Percentiles rank a stretch among this genome's conserved stretches.
Conservation (phyloP, 2,797 vertebrate species). For the Psittacula derbiana region DNA sequence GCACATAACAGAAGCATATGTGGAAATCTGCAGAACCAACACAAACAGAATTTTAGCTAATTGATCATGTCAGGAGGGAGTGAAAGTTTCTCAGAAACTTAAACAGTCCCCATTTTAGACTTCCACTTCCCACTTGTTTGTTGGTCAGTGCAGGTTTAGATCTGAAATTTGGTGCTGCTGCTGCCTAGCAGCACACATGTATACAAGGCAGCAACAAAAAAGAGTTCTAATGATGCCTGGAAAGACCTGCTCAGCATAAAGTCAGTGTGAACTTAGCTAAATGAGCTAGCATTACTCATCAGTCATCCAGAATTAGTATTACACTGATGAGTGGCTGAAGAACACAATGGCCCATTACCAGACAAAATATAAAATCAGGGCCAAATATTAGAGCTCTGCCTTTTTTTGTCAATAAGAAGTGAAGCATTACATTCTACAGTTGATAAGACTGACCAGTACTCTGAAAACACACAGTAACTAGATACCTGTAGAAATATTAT, state of each 20-base stretch:
- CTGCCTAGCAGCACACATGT: neutral
- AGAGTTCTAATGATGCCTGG: neutral
- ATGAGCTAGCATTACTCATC: neutral
- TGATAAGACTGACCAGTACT: neutral
- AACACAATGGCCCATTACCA: neutral
- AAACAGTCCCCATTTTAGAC: neutral
- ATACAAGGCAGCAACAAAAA: constrained; percentile 9
- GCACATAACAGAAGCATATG: neutral
- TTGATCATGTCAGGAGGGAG: neutral
- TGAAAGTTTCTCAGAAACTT: neutral
- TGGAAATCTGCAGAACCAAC: neutral
- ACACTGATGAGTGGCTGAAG: neutral
- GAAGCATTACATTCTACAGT: neutral
- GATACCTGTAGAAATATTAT: neutral
- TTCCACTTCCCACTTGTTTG: neutral
- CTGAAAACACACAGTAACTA: neutral
- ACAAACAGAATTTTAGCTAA: neutral
- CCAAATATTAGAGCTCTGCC: neutral
- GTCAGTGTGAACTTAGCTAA: neutral
- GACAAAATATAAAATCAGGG: neutral
- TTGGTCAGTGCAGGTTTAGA: neutral
- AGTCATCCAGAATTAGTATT: neutral
- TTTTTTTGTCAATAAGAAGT: neutral
- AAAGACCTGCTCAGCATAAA: neutral
- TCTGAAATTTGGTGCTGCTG: neutral